Conservation (phyloP, 2,113 vertebrate species). For the Uria aalge region DNA sequence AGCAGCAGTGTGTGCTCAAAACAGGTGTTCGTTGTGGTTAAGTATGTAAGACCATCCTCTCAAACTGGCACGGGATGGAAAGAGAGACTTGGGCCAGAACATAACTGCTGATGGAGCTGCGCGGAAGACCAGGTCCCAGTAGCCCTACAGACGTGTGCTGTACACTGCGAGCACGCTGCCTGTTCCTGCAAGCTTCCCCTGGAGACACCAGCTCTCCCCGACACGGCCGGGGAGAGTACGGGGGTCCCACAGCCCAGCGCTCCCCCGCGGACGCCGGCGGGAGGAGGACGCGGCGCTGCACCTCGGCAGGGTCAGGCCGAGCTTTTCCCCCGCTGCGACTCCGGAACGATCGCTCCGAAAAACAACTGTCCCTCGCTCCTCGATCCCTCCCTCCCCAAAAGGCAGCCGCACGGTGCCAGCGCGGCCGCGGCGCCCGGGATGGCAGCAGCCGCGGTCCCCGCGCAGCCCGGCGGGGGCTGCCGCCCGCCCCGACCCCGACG, state of each 20-base stretch:
- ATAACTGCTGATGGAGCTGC: fast-evolving
- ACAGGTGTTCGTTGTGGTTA: background rate
- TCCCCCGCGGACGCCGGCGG: background rate
- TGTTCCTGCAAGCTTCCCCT: background rate
- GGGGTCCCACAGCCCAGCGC: fast-evolving
- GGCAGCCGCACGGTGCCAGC: fast-evolving
- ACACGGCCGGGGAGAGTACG: fast-evolving
- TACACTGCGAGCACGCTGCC: background rate
- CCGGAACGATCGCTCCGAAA: background rate
- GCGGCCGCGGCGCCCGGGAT: background rate
- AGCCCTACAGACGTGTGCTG: background rate
- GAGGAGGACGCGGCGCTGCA: background rate
- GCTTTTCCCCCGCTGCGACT: background rate
- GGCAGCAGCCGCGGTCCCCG: background rate
- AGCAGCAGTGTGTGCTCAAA: background rate
- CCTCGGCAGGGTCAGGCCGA: background rate
- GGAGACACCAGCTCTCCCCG: background rate
- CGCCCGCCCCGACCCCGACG: background rate
- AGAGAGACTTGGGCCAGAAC: background rate
- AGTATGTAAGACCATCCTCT: background rate
- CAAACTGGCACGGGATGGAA: background rate
- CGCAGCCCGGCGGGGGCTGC: background rate
- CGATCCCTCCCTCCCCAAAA: background rate
- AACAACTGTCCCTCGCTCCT: background rate
- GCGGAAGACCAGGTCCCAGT: fast-evolving